These are phyloP conservation scores for Temnothorax rugatulus DNA, from an alignment of 2,888 invertebrate species.

Conservation along the genomic window DNA sequence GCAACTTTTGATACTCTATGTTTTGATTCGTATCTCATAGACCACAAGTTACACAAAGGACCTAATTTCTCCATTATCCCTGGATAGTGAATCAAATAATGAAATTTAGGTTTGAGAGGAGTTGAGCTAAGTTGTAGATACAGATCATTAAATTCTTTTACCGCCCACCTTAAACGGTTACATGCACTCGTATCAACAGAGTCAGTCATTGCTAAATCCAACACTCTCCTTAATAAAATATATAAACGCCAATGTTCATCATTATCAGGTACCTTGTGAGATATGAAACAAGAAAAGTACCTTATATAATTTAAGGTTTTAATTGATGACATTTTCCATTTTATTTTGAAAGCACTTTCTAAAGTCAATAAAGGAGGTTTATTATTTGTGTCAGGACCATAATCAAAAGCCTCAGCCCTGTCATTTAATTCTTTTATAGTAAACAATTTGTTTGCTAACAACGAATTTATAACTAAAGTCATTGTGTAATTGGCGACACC, in stretches of 20 bases:
- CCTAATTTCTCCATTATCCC: conserved; percentile 61
- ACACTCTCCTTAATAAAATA: conserved; percentile 8
- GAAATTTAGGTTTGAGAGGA: conserved; percentile 64
- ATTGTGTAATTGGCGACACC: too few species aligned
- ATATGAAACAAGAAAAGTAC: conserved; percentile 10
- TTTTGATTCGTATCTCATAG: conserved; percentile 58
- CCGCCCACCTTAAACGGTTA: background rate
- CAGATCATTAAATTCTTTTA: conserved; percentile 7
- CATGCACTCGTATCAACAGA: background rate
- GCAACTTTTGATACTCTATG: conserved; percentile 58
- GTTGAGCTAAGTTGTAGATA: conserved; percentile 46
- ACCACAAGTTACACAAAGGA: conserved; percentile 56
- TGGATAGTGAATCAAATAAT: conserved; percentile 63
- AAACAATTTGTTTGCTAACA: too few species aligned
- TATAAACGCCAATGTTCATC: conserved; percentile 19
- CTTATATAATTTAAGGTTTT: background rate
- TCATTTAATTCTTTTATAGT: conserved; percentile 10
- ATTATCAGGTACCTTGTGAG: conserved; percentile 11
- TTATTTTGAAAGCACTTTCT: background rate
- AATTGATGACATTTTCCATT: conserved; percentile 22
- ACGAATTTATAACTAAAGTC: too few species aligned
- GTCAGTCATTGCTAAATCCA: conserved; percentile 23
- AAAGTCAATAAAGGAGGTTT: conserved; percentile 12
- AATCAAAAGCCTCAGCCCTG: background rate
- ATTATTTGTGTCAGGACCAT: conserved; percentile 3